Base-by-base conservation (phyloP, 2,113 vertebrate species). In the Potamarius usumacintae region DNA sequence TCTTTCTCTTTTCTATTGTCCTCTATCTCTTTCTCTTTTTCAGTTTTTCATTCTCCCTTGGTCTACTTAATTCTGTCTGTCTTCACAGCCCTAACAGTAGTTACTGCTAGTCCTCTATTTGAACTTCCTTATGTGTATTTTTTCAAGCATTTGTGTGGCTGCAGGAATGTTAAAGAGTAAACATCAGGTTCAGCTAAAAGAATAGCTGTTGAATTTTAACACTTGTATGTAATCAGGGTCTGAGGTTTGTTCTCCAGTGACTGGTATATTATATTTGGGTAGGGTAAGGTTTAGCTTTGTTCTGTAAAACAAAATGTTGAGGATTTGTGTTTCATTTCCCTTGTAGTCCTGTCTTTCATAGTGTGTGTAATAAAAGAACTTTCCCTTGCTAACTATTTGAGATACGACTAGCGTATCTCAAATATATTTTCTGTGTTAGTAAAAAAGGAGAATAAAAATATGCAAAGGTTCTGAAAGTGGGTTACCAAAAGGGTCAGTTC, bases 121-220 rank as follows among this genome's bases (percentile, higher is more conserved):
- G 15, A 60, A 10, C 27, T 83, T 22, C 60, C 87, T 65, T 76
- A 30, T 63, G 90, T 89, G 74, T 88, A 0, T 91, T 92, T 90
- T 90, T 82, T 89, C 53, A 27, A 14, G 30, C 20, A 83, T 27
- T 27, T 86, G 81, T 34, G 17, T 12, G n/a, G 22, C 72, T 60
- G 42, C 5, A 86, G 65, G 80, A 52, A 48, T 90, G 86, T 90
- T 88, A 84, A 67, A 65, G 50, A 57, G 78, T 71, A 83, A 89
- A 85, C 25, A 42, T 65, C 9, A 9, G 60, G 10, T 48, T 76
- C 20, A 60, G 8, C 15, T 15, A 42, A 58, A 63, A 55, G 48
- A 82, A 22, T 86, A 52, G 84, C 74, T 65, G 63, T 85, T 22
- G 30, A 83, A 57, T 80, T 63, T 83, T 86, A 67, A 86, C 84